phyloP scores from a whole-genome alignment of 1,140 invertebrate genomes.

The Phocides pigmalion region DNA sequence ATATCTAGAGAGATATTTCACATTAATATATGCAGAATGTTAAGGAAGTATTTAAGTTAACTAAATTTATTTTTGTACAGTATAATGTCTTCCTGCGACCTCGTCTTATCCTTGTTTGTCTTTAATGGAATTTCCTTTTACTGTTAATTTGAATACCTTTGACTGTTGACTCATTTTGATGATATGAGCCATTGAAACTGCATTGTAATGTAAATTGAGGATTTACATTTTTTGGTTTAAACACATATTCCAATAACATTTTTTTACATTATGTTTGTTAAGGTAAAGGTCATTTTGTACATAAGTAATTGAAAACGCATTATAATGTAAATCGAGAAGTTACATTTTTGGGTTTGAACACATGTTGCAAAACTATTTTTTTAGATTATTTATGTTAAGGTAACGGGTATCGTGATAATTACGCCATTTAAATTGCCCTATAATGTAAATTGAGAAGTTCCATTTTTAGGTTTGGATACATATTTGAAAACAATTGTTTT shows the following conservation, averaged over 20 bases:
- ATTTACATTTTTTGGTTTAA: constrained; percentile 13
- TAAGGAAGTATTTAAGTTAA: constrained; percentile 33
- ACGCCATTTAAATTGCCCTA: constrained; percentile 2
- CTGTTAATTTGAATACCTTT: constrained; percentile 7
- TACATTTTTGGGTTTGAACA: too few relatives aligned
- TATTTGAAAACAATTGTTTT: too few relatives aligned
- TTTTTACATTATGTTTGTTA: too few relatives aligned
- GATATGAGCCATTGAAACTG: constrained; percentile 4
- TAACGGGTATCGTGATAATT: constrained; percentile 2
- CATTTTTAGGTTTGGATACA: too few relatives aligned
- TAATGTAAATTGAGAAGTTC: constrained; percentile 11
- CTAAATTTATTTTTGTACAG: constrained; percentile 20
- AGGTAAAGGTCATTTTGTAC: constrained; percentile 12
- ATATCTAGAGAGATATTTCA: too few relatives aligned
- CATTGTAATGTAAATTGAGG: constrained; percentile 8
- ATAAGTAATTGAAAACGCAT: constrained; percentile 6
- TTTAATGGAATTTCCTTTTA: constrained; percentile 35
- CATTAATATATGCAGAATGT: constrained; percentile 4
- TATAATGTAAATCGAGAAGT: constrained; percentile 8
- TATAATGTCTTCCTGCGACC: constrained; percentile 30
- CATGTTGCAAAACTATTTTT: too few relatives aligned
- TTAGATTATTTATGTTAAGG: too few relatives aligned
- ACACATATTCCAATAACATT: too few relatives aligned
- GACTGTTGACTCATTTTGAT: constrained; percentile 19
- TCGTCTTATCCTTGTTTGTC: constrained; percentile 26